phyloP scores from a whole-genome alignment of 2,888 invertebrate genomes.

The Hirtodrosophila cameraria region DNA sequence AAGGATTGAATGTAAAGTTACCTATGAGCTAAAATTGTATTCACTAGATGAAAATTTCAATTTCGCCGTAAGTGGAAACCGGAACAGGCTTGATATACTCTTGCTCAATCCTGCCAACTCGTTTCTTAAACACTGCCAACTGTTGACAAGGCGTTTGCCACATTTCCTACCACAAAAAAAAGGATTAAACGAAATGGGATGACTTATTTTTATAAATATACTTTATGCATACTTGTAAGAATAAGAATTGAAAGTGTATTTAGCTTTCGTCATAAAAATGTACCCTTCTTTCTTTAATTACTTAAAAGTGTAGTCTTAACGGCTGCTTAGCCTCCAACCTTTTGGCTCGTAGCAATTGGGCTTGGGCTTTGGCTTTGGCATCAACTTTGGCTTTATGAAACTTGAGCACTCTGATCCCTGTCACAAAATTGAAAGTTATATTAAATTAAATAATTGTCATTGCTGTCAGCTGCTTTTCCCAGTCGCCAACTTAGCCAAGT shows the following conservation, averaged over 20 bases:
- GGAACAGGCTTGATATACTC: too few species aligned
- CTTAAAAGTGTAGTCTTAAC: constrained; percentile 66
- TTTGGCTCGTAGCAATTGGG: constrained; percentile 43
- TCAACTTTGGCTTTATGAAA: constrained; percentile 43
- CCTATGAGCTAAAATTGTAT: too few species aligned
- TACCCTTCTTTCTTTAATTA: constrained; percentile 61
- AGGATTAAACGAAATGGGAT: too few species aligned
- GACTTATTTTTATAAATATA: not conserved
- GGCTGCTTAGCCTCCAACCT: constrained; percentile 71
- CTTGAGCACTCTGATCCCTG: constrained; percentile 28
- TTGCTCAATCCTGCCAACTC: too few species aligned
- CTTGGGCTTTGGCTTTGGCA: constrained; percentile 33
- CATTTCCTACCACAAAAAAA: too few species aligned
- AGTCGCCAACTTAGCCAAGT: constrained; percentile 46
- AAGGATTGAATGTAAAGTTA: too few species aligned
- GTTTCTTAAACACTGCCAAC: too few species aligned
- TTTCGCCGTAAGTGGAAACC: too few species aligned
- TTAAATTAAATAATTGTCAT: constrained; percentile 76
- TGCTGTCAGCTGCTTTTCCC: constrained; percentile 40
- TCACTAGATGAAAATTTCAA: too few species aligned
- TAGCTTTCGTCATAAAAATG: not conserved
- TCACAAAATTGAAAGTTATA: constrained; percentile 41
- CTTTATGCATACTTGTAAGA: not conserved
- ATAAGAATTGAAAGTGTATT: constrained; percentile 35
- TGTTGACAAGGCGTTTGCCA: too few species aligned